Evolutionary conservation across 2,797 vertebrate genomes (phyloP).

Genomic region (Rhynchotus rufescens): DNA sequence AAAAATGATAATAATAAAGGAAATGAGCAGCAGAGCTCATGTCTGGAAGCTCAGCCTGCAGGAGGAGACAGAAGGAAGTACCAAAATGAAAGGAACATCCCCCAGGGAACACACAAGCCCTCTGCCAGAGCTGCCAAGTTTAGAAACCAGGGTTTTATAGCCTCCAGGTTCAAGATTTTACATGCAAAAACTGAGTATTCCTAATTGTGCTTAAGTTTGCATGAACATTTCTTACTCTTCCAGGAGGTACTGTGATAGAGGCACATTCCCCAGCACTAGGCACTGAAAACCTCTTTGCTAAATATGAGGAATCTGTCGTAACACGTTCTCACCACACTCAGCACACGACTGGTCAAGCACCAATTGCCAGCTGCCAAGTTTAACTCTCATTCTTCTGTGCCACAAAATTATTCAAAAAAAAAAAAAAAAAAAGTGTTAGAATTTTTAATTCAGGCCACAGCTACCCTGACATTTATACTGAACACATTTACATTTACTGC

Average conservation of each 20-base stretch:
- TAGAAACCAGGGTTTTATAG: background rate
- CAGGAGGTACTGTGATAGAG: background rate
- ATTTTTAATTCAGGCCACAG: background rate
- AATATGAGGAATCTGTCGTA: conserved; percentile 12
- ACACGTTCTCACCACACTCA: background rate
- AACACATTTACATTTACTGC: background rate
- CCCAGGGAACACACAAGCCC: background rate
- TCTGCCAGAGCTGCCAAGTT: background rate
- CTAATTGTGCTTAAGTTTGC: background rate
- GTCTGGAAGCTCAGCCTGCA: background rate
- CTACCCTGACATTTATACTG: background rate
- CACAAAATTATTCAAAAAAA: background rate
- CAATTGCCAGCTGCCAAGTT: conserved; percentile 7
- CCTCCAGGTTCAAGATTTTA: background rate
- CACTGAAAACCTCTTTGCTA: background rate
- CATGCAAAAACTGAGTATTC: background rate
- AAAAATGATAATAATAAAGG: background rate
- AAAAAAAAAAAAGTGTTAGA: background rate
- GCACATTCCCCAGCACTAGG: background rate
- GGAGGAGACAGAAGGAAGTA: background rate
- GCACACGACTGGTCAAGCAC: conserved; percentile 5
- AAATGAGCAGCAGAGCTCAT: background rate
- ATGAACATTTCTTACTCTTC: background rate
- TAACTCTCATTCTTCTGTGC: background rate
- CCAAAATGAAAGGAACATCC: background rate